Evolutionary conservation across 1,140 invertebrate genomes (phyloP).

Genomic region (Tetramorium simillimum): DNA sequence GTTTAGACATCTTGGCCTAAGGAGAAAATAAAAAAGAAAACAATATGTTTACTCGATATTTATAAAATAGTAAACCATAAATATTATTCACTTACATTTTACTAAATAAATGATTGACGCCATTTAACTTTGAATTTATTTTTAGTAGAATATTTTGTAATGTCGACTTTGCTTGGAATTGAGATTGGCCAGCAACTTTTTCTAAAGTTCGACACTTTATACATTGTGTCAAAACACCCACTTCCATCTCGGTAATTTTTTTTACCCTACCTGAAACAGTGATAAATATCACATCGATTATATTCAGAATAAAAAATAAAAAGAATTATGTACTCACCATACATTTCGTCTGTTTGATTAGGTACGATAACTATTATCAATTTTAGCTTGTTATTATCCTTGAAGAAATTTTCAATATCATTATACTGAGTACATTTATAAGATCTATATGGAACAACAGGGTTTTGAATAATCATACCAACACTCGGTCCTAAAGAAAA

Average conservation of each 20-base stretch:
- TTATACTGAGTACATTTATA: no score
- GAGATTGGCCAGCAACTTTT: background rate
- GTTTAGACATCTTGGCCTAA: slow-evolving; percentile 79
- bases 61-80: slow-evolving; percentile 1
- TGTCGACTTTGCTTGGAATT: slow-evolving; percentile 66
- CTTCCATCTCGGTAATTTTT: slow-evolving; percentile 89
- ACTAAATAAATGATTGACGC: slow-evolving; percentile 90
- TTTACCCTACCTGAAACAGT: slow-evolving; percentile 87
- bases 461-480: slow-evolving; percentile 72
- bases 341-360: slow-evolving; percentile 78
- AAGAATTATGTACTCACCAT: slow-evolving; percentile 80
- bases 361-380: slow-evolving; percentile 87
- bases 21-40: slow-evolving; percentile 4
- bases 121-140: slow-evolving; percentile 94
- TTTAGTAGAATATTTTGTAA: slow-evolving; percentile 93
- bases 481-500: slow-evolving; percentile 7
- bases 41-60: background rate
- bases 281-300: background rate
- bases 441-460: slow-evolving; percentile 62
- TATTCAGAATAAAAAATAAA: background rate
- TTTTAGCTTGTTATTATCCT: slow-evolving; percentile 70
- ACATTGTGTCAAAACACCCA: slow-evolving; percentile 94
- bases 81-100: slow-evolving; percentile 49
- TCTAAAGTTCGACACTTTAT: slow-evolving; percentile 85
- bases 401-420: slow-evolving; percentile 53